Percentiles rank a stretch among this genome's conserved stretches.
These are phyloP conservation scores for Xerus inauris DNA, from an alignment of 2,113 vertebrate species.

Conservation along the genomic window DNA sequence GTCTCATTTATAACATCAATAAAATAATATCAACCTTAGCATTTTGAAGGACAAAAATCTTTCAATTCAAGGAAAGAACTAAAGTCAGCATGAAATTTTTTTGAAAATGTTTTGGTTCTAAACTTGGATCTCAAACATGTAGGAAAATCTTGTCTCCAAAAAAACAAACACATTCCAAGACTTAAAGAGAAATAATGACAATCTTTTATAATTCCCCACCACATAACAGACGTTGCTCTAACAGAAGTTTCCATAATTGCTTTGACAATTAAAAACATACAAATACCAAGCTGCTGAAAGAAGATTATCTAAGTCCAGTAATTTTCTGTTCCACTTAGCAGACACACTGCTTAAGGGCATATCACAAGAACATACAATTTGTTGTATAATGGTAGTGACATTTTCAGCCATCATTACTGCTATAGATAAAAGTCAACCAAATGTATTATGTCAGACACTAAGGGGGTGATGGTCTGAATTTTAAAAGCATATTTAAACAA, in stretches of 20 bases:
- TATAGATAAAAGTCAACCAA: slow-evolving; percentile 82
- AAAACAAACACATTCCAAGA: slow-evolving; percentile 40
- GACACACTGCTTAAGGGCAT: slow-evolving; percentile 82
- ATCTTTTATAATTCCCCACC: slow-evolving; percentile 66
- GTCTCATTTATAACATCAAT: slow-evolving; percentile 45
- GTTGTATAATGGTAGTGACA: slow-evolving; percentile 82
- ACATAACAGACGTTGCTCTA: slow-evolving; percentile 68
- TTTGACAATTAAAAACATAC: slow-evolving; percentile 87
- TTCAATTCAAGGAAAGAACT: slow-evolving; percentile 7
- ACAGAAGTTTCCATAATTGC: slow-evolving; percentile 80
- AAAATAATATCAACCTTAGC: slow-evolving; percentile 47
- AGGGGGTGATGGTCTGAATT: not conserved
- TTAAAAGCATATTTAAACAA: slow-evolving; percentile 64
- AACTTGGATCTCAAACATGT: slow-evolving; percentile 62
- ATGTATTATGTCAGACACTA: slow-evolving; percentile 75
- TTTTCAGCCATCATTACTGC: slow-evolving; percentile 84
- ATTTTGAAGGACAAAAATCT: slow-evolving; percentile 10
- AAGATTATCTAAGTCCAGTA: slow-evolving; percentile 79
- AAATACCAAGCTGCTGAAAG: slow-evolving; percentile 82
- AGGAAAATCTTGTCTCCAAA: slow-evolving; percentile 49
- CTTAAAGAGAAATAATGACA: slow-evolving; percentile 40
- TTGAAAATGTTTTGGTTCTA: slow-evolving; percentile 3
- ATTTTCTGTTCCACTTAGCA: slow-evolving; percentile 84
- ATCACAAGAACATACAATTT: slow-evolving; percentile 76
- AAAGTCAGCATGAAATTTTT: not conserved